Percentiles rank a stretch among this genome's conserved stretches.
Conservation (phyloP, 2,888 invertebrate genomes). For the Mesorhabditis belari region DNA sequence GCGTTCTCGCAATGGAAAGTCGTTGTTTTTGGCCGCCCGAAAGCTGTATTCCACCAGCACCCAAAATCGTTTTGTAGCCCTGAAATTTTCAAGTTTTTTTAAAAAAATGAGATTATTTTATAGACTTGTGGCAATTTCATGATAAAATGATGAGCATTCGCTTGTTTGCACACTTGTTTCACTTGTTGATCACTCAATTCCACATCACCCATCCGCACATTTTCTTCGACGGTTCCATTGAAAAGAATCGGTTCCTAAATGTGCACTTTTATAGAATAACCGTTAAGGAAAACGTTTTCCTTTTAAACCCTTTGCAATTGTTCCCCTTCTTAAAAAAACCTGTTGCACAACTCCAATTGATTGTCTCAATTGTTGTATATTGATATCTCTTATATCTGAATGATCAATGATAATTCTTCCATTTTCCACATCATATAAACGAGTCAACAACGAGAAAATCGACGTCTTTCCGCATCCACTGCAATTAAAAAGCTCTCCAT, state of each 20-base stretch:
- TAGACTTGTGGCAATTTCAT: slow-evolving; percentile 17
- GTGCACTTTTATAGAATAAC: too few species aligned
- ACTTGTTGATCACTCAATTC: slow-evolving; percentile 17
- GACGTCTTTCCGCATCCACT: slow-evolving; percentile 66
- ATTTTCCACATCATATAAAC: slow-evolving; percentile 64
- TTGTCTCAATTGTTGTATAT: slow-evolving; percentile 17
- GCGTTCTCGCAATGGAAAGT: slow-evolving; percentile 28
- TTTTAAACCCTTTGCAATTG: too few species aligned
- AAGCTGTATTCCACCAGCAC: slow-evolving; percentile 25
- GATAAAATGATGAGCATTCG: slow-evolving; percentile 33
- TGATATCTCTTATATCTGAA: slow-evolving; percentile 14
- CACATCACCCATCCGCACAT: slow-evolving; percentile 19
- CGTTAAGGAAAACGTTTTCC: too few species aligned
- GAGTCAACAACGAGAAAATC: slow-evolving; percentile 71
- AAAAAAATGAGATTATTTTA: not conserved
- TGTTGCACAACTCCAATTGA: slow-evolving; percentile 28
- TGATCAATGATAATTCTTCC: slow-evolving; percentile 60
- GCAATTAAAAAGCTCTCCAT: not conserved
- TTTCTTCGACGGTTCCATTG: slow-evolving; percentile 11
- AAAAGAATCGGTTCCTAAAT: slow-evolving; percentile 21
- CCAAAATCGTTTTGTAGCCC: slow-evolving; percentile 26
- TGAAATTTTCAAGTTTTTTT: not conserved
- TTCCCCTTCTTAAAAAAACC: not conserved
- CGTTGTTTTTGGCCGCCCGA: slow-evolving; percentile 31
- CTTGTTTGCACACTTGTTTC: slow-evolving; percentile 22